These are phyloP conservation scores for Synergus laeviventris DNA, from an alignment of 2,888 invertebrate species.

Conservation along the genomic window DNA sequence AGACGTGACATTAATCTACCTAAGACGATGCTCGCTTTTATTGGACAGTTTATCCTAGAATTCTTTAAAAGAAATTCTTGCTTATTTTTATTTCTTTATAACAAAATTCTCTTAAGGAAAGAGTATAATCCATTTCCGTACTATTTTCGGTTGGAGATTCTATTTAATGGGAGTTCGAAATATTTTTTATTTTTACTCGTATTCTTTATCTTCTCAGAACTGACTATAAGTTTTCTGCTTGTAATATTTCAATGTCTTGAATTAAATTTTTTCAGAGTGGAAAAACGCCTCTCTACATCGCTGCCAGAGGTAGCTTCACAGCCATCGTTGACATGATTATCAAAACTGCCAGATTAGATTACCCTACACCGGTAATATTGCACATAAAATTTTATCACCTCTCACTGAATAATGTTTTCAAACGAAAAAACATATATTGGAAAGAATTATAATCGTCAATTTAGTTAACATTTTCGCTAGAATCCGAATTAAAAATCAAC, in stretches of 20 bases:
- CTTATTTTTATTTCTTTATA: neutral
- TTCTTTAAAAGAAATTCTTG: neutral
- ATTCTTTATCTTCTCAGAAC: too few species aligned
- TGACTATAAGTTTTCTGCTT: too few species aligned
- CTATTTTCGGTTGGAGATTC: too few species aligned
- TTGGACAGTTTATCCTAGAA: neutral
- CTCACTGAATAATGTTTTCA: too few species aligned
- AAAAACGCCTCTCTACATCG: conserved; percentile 85
- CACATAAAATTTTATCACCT: too few species aligned
- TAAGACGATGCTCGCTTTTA: conserved; percentile 4
- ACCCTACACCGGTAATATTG: conserved; percentile 79
- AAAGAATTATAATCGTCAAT: too few species aligned
- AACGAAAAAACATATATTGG: too few species aligned
- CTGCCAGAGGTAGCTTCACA: conserved; percentile 88
- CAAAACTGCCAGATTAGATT: conserved; percentile 84
- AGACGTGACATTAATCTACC: conserved; percentile 7
- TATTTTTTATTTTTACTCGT: too few species aligned
- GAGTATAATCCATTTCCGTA: too few species aligned
- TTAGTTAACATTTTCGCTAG: too few species aligned
- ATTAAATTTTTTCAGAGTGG: conserved; percentile 78
- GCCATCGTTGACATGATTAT: conserved; percentile 90
- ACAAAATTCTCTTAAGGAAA: neutral
- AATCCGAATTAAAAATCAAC: too few species aligned
- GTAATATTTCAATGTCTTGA: neutral
- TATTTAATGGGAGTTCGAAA: too few species aligned